Conservation (phyloP, 2,113 vertebrate genomes). For the Larimichthys polyactis region DNA sequence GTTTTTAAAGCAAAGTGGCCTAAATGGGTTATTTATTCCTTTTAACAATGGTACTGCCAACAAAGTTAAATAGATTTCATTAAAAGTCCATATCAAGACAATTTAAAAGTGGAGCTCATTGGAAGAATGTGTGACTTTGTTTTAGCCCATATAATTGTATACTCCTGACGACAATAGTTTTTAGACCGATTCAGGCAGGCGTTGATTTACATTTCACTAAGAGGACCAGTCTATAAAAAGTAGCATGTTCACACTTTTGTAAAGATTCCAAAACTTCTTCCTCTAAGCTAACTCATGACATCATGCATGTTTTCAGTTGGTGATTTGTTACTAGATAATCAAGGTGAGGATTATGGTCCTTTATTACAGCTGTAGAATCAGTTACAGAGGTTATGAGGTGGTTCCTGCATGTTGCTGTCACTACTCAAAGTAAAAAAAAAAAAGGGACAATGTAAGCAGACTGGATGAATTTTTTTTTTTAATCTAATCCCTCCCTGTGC, state of each 20-base stretch:
- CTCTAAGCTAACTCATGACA: background rate
- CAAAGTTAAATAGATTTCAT: background rate
- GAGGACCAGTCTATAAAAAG: background rate
- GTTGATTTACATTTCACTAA: slow-evolving; percentile 1
- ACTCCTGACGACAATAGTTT: background rate
- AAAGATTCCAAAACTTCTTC: background rate
- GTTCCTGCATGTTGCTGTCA: background rate
- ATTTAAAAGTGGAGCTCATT: background rate
- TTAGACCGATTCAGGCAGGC: background rate
- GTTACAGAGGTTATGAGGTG: background rate
- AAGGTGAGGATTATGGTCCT: background rate
- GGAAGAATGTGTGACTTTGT: background rate
- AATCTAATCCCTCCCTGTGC: slow-evolving; percentile 6
- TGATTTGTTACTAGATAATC: background rate
- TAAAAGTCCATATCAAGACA: background rate
- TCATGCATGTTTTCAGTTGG: background rate
- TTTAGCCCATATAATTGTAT: background rate
- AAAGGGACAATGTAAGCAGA: background rate
- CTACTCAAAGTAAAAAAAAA: background rate
- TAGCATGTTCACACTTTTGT: background rate
- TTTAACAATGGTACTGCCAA: background rate
- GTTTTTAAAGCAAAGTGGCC: no score
- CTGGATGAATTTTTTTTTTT: background rate
- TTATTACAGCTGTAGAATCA: background rate
- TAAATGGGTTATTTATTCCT: background rate